These are phyloP conservation scores for Eurystomus gularis DNA, from an alignment of 2,113 vertebrate genomes.

Conservation along the genomic window DNA sequence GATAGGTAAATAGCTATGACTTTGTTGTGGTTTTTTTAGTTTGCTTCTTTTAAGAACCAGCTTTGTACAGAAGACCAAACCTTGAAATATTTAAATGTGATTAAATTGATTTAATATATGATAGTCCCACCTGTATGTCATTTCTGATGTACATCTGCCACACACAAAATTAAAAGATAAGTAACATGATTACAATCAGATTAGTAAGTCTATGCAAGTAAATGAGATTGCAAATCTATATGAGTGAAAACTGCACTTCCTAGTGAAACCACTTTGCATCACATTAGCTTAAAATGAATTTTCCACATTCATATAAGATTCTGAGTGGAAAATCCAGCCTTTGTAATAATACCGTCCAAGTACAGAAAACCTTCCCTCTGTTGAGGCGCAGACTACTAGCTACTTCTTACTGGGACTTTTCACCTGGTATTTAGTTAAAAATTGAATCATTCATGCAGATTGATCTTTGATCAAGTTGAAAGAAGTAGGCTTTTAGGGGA, in stretches of 20 bases:
- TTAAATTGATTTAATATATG: conserved; percentile 65
- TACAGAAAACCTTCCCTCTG: background rate
- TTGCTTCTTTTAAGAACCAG: background rate
- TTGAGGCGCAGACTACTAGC: background rate
- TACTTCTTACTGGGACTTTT: conserved; percentile 11
- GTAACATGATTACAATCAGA: conserved; percentile 73
- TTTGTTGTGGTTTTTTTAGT: background rate
- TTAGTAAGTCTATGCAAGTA: conserved; percentile 67
- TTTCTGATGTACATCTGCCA: conserved; percentile 68
- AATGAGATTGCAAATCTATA: conserved; percentile 62
- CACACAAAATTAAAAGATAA: conserved; percentile 74
- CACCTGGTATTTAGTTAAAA: background rate
- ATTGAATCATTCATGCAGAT: background rate
- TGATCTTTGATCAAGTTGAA: background rate
- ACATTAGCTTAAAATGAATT: conserved; percentile 68
- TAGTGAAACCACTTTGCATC: conserved; percentile 64
- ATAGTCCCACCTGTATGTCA: conserved; percentile 58
- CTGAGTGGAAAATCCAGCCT: background rate
- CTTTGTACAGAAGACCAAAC: background rate
- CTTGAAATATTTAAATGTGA: conserved; percentile 61
- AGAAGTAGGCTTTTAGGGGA: background rate
- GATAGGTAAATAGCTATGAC: background rate
- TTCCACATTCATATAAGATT: conserved; percentile 23
- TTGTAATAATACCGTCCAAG: background rate
- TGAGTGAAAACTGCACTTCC: conserved; percentile 55